Evolutionary conservation across 2,888 invertebrate genomes (phyloP).

Genomic region (Drosophila trichaetosa): DNA sequence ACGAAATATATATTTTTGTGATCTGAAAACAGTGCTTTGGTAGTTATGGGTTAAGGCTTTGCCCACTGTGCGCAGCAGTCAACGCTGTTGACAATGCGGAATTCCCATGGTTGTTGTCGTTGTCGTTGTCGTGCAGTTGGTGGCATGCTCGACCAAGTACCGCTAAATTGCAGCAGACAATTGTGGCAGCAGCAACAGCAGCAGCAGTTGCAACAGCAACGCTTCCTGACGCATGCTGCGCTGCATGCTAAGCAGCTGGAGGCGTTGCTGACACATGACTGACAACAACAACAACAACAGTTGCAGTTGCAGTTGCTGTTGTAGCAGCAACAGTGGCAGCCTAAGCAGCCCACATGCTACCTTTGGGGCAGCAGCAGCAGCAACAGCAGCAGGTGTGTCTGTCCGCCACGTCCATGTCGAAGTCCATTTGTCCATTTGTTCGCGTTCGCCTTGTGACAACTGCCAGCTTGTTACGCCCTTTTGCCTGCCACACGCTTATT

Average conservation of each 20-base stretch:
- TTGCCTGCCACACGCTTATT: slow-evolving; percentile 61
- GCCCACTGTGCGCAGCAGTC: slow-evolving; percentile 45
- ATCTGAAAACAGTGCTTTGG: neutral
- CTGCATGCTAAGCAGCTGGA: slow-evolving; percentile 81
- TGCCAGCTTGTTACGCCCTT: slow-evolving; percentile 73
- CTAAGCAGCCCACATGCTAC: slow-evolving; percentile 56
- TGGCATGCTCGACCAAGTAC: slow-evolving; percentile 64
- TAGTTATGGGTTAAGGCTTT: neutral
- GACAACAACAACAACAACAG: slow-evolving; percentile 49
- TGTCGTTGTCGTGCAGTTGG: slow-evolving; percentile 39
- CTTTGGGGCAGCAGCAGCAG: slow-evolving; percentile 47
- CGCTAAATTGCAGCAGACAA: slow-evolving; percentile 73
- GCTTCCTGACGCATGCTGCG: slow-evolving; percentile 66
- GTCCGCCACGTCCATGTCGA: slow-evolving; percentile 17
- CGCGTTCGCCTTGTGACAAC: slow-evolving; percentile 51
- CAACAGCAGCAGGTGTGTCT: slow-evolving; percentile 66
- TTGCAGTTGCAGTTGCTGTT: slow-evolving; percentile 14
- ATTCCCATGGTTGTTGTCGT: slow-evolving; percentile 68
- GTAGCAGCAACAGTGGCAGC: slow-evolving; percentile 27
- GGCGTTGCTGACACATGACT: slow-evolving; percentile 70
- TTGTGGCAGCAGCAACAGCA: slow-evolving; percentile 34
- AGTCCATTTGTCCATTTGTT: slow-evolving; percentile 26
- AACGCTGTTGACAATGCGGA: slow-evolving; percentile 27
- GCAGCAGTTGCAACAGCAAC: slow-evolving; percentile 26
- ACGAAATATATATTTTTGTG: neutral